Evolutionary conservation across 1,140 invertebrate species (phyloP).

Genomic region (Holotrichia oblita): DNA sequence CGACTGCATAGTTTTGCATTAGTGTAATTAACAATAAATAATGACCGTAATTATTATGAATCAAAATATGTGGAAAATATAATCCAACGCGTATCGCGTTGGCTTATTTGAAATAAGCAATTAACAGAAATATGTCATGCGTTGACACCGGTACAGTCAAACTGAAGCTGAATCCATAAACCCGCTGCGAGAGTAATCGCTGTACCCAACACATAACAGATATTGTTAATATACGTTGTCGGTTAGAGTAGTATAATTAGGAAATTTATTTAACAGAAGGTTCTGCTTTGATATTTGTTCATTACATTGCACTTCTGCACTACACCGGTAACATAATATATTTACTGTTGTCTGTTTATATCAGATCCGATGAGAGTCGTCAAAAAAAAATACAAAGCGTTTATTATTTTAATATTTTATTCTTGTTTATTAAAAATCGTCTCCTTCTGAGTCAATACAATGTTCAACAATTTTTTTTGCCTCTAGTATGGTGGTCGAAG

Average conservation of each 20-base stretch:
- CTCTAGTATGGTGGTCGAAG: too few species aligned
- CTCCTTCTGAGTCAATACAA: too few species aligned
- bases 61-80: conserved; percentile 43
- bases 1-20: conserved; percentile 37
- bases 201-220: neutral
- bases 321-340: neutral
- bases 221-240: conserved; percentile 18
- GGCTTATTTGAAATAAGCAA: conserved; percentile 43
- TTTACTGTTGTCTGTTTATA: too few species aligned
- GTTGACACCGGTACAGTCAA: conserved; percentile 37
- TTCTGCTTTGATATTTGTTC: neutral
- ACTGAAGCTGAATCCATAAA: conserved; percentile 36
- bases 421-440: too few species aligned
- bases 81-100: conserved; percentile 36
- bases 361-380: too few species aligned
- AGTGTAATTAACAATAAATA: conserved; percentile 39
- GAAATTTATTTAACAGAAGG: conserved; percentile 21
- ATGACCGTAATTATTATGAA: conserved; percentile 41
- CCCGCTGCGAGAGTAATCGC: conserved; percentile 19
- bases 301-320: neutral
- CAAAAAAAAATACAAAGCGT: too few species aligned
- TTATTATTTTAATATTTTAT: too few species aligned
- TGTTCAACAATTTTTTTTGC: too few species aligned
- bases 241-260: conserved; percentile 15
- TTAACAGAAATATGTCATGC: conserved; percentile 41